These are phyloP conservation scores for Montipora capitata DNA, from an alignment of 92 coral and sea anemone species.

Conservation along the genomic window DNA sequence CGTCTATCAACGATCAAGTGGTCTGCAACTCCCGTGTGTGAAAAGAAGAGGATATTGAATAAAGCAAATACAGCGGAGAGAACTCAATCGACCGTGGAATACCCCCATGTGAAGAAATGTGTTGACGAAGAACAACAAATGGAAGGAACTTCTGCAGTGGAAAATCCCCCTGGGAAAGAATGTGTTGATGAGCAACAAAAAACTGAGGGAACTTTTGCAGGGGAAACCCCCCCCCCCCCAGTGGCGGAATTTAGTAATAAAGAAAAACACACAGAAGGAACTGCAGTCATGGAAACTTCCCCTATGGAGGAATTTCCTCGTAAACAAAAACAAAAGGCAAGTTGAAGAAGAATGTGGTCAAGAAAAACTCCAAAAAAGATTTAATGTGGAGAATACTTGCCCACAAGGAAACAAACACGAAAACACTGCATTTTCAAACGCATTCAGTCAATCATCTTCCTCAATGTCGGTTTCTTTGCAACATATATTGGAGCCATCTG, in stretches of 20 bases:
- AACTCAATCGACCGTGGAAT: not conserved
- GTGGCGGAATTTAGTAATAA: not conserved
- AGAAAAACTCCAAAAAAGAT: not conserved
- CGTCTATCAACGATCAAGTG: not conserved
- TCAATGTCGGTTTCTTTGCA: conserved; percentile 4
- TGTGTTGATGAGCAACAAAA: not conserved
- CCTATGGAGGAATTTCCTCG: not conserved
- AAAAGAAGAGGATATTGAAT: not conserved
- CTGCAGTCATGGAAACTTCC: not conserved
- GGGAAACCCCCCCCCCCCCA: not conserved
- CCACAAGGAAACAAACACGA: not conserved
- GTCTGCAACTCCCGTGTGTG: not conserved
- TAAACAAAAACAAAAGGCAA: not conserved
- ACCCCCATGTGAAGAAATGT: not conserved
- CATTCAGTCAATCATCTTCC: not conserved
- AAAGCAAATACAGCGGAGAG: not conserved
- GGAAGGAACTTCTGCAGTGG: not conserved
- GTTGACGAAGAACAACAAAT: not conserved
- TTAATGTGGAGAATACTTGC: not conserved
- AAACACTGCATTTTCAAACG: not conserved
- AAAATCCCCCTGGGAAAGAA: not conserved
- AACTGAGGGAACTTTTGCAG: not conserved
- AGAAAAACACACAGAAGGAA: not conserved
- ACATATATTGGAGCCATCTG: not conserved
- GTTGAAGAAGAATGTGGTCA: not conserved